These are phyloP conservation scores for Avahi laniger DNA, from an alignment of 2,797 vertebrate species.

Conservation along the genomic window DNA sequence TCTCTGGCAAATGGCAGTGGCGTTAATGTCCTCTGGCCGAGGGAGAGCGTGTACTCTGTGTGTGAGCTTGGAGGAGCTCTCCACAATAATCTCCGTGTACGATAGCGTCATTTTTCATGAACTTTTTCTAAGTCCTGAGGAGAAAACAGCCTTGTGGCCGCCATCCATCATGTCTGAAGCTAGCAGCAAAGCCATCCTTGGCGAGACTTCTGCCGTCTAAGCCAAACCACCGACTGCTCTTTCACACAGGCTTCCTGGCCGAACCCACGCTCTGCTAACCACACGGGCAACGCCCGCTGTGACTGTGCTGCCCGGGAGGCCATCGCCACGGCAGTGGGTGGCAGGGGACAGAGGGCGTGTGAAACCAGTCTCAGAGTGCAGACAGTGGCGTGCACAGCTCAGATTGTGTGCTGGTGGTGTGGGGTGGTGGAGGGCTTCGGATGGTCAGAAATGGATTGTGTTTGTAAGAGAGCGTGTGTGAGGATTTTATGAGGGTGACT, in stretches of 20 bases:
- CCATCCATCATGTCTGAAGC: constrained; percentile 37
- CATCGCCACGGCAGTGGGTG: neutral
- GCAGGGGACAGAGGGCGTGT: neutral
- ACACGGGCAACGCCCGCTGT: neutral
- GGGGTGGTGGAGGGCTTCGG: neutral
- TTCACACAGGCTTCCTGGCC: constrained; percentile 54
- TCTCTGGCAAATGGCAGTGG: neutral
- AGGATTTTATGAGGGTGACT: neutral
- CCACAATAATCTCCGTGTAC: neutral
- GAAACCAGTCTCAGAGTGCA: neutral
- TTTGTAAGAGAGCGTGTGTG: neutral
- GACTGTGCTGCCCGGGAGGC: neutral
- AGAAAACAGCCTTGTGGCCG: constrained; percentile 2
- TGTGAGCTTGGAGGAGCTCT: neutral
- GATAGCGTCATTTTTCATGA: constrained; percentile 23
- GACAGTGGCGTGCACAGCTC: neutral
- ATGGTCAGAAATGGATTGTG: neutral
- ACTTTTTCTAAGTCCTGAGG: neutral
- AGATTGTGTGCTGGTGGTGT: neutral
- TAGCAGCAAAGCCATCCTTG: constrained; percentile 36
- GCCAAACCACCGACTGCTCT: constrained; percentile 62
- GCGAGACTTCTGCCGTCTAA: neutral
- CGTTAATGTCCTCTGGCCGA: neutral
- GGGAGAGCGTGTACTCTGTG: neutral
- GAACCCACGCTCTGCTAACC: constrained; percentile 18